Evolutionary conservation across 2,113 vertebrate genomes (phyloP).

Genomic region (Albula glossodonta): DNA sequence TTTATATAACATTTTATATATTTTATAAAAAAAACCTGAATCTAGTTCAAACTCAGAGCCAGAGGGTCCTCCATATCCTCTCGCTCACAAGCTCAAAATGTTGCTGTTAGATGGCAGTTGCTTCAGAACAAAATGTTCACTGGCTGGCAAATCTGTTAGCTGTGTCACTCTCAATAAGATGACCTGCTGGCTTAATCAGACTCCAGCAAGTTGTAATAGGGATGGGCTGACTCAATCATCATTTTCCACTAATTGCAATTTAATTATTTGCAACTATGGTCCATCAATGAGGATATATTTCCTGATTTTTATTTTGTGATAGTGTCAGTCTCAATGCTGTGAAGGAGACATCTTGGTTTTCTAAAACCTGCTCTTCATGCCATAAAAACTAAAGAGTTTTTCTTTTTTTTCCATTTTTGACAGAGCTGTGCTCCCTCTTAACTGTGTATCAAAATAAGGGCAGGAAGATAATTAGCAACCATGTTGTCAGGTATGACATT

Average conservation of each 20-base stretch:
- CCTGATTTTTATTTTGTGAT: too few species aligned
- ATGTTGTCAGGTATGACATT: too few species aligned
- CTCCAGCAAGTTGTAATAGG: not conserved
- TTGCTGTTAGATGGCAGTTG: not conserved
- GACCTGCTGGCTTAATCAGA: not conserved
- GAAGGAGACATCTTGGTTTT: too few species aligned
- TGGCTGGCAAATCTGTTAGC: not conserved
- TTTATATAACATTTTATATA: not conserved
- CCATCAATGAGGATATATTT: not conserved
- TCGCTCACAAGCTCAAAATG: not conserved
- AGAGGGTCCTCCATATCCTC: not conserved
- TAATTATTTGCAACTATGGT: not conserved
- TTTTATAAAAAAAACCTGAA: not conserved
- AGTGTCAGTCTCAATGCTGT: too few species aligned
- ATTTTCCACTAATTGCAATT: not conserved
- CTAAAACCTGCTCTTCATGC: too few species aligned
- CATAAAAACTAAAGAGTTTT: too few species aligned
- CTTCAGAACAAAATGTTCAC: not conserved
- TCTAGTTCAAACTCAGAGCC: not conserved
- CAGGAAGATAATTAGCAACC: too few species aligned
- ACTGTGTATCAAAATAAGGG: too few species aligned
- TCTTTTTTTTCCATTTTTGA: too few species aligned
- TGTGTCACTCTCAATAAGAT: not conserved
- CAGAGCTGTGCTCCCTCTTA: too few species aligned
- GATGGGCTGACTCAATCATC: not conserved